A percentile compares a stretch with the other conserved stretches of the same genome.
These are phyloP conservation scores for Calliopum simillimum DNA, from an alignment of 2,888 invertebrate genomes.

Conservation along the genomic window DNA sequence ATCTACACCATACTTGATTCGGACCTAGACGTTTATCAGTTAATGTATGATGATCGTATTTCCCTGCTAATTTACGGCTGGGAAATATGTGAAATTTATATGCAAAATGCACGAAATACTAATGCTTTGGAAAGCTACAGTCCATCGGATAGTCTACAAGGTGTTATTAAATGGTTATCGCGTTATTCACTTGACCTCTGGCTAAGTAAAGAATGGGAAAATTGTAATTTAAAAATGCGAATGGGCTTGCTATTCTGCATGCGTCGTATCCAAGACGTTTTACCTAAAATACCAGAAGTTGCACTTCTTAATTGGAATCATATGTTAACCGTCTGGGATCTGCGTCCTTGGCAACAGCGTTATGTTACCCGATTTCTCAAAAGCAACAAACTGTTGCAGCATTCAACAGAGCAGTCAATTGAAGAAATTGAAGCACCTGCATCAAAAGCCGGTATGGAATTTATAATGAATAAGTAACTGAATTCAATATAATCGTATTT, in stretches of 20 bases:
- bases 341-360: slow-evolving; percentile 54
- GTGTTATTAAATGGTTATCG: slow-evolving; percentile 50
- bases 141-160: slow-evolving; percentile 44
- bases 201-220: slow-evolving; percentile 59
- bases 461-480: background rate
- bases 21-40: slow-evolving; percentile 57
- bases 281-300: slow-evolving; percentile 50
- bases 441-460: background rate
- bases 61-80: slow-evolving; percentile 56
- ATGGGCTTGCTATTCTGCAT: slow-evolving; percentile 51
- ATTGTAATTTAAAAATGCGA: slow-evolving; percentile 46
- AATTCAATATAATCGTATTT: too few relatives aligned
- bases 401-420: slow-evolving; percentile 3
- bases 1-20: slow-evolving; percentile 49
- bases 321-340: slow-evolving; percentile 52
- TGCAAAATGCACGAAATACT: slow-evolving; percentile 36
- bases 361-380: slow-evolving; percentile 50
- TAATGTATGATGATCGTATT: slow-evolving; percentile 55
- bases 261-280: slow-evolving; percentile 44
- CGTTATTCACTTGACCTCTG: slow-evolving; percentile 57
- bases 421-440: slow-evolving; percentile 23
- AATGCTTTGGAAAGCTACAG: slow-evolving; percentile 34
- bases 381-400: background rate
- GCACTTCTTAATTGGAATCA: slow-evolving; percentile 53
- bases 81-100: slow-evolving; percentile 53